Base-by-base conservation (phyloP, 2,113 vertebrate genomes). In the Centropus bengalensis region DNA sequence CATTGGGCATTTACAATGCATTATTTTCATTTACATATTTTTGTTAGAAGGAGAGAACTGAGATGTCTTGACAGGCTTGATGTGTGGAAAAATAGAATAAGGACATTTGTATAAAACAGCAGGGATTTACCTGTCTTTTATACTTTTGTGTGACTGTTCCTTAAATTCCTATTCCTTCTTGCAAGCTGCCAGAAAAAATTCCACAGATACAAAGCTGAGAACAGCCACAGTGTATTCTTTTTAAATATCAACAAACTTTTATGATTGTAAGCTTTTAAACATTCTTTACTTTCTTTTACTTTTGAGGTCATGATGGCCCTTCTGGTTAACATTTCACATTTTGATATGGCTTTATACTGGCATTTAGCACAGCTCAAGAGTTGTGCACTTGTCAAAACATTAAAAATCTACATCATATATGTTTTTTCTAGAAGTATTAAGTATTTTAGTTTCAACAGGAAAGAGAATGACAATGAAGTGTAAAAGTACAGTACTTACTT, bases 101-200 rank as follows among this genome's bases (percentile, higher is more conserved):
- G 63, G 56, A 89, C 73, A 67, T 14, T n/a, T 11, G 38, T 66
- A 47, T 66, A 90, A 97, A 97, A 73, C 71, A 82, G 42, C 27
- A 92, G 93, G 64, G 66, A 95, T 95, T 93, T 93, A 32, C 42
- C 80, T 97, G 54, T 45, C 74, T 96, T 97, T 89, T 94, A 56
- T 84, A 82, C 51, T 94, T 96, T 86, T 54, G 91, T 10, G 28
- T 59, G 40, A 78, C 67, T 67, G 28, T 40, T 94, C 70, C 86
- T 96, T 97, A 92, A 96, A 97, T 79, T 97, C 82, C 74, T 94
- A 58, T 84, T 67, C 94, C 3, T 73, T 97, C 95, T 96, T 96
- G 24, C 59, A 94, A 96, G 60, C 88, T 96, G 92, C 51, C 91
- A 95, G 42, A n/a, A 95, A 93, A 85, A 83, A 91, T 40, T 86